These are phyloP conservation scores for Pogonognathellus flavescens DNA, from an alignment of 1,140 invertebrate genomes.

Conservation along the genomic window DNA sequence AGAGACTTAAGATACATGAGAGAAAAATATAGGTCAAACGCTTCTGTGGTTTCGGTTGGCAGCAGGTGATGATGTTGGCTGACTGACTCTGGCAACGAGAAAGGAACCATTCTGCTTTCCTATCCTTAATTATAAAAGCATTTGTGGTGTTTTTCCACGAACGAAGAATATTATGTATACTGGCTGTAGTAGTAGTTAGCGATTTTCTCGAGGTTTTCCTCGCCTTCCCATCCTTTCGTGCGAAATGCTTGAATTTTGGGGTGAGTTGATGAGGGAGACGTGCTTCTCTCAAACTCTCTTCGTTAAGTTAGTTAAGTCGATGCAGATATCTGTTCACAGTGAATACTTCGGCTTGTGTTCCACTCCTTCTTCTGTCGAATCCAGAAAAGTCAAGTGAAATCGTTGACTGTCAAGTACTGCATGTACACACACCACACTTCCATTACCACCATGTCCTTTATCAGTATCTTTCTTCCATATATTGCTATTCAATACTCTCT, in stretches of 20 bases:
- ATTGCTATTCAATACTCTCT: conserved; percentile 23
- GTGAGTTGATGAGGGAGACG: conserved; percentile 50
- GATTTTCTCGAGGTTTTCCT: conserved; percentile 30
- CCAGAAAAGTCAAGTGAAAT: neutral
- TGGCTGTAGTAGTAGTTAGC: neutral
- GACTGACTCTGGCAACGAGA: conserved; percentile 3
- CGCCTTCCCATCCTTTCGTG: conserved; percentile 11
- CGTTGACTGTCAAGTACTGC: neutral
- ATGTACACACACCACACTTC: neutral
- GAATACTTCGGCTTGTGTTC: neutral
- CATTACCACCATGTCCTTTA: neutral
- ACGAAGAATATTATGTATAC: conserved; percentile 8
- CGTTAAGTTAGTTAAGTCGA: conserved; percentile 44
- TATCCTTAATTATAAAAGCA: conserved; percentile 52
- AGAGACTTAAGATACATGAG: neutral
- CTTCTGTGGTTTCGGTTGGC: conserved; percentile 52
- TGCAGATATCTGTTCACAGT: neutral
- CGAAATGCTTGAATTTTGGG: conserved; percentile 41
- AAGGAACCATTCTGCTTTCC: conserved; percentile 34
- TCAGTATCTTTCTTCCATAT: conserved; percentile 20
- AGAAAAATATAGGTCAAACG: conserved; percentile 50
- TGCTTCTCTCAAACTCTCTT: conserved; percentile 25
- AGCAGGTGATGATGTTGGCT: conserved; percentile 53
- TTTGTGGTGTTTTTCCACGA: conserved; percentile 45
- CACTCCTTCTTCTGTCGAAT: neutral